Evolutionary conservation across 2,797 vertebrate species (phyloP).

Genomic region (Columba guinea): DNA sequence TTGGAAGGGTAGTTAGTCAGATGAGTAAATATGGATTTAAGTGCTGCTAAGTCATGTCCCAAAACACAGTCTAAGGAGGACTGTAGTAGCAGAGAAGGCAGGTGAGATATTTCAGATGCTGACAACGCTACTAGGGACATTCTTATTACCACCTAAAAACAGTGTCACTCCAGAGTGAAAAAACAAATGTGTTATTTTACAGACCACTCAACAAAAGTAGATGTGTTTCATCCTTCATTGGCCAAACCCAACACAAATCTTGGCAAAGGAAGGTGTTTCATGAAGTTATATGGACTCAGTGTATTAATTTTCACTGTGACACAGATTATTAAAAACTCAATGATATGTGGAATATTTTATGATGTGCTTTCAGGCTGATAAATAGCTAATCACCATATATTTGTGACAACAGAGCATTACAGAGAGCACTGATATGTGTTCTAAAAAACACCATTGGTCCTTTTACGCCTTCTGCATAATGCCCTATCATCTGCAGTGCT

Average conservation of each 20-base stretch:
- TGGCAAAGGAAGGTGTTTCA: slow-evolving; percentile 19
- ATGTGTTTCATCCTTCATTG: background rate
- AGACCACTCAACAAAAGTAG: background rate
- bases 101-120: background rate
- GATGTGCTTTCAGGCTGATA: slow-evolving; percentile 30
- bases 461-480: slow-evolving; percentile 33
- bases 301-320: slow-evolving; percentile 43
- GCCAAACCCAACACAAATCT: slow-evolving; percentile 36
- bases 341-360: slow-evolving; percentile 46
- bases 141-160: background rate
- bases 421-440: slow-evolving; percentile 31
- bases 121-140: accelerated
- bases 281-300: slow-evolving; percentile 19
- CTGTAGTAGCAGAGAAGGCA: background rate
- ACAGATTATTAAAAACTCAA: slow-evolving; percentile 12
- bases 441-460: slow-evolving; percentile 24
- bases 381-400: slow-evolving; percentile 49
- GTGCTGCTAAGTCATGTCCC: background rate
- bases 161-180: background rate
- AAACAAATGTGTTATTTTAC: background rate
- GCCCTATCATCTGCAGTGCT: slow-evolving; percentile 28
- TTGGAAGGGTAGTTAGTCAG: background rate
- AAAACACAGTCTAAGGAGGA: background rate
- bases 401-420: slow-evolving; percentile 48
- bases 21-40: background rate